Percentiles rank a stretch among this genome's conserved stretches.
Evolutionary conservation across 2,797 vertebrate species (phyloP).

Genomic region (Geotrypetes seraphini): DNA sequence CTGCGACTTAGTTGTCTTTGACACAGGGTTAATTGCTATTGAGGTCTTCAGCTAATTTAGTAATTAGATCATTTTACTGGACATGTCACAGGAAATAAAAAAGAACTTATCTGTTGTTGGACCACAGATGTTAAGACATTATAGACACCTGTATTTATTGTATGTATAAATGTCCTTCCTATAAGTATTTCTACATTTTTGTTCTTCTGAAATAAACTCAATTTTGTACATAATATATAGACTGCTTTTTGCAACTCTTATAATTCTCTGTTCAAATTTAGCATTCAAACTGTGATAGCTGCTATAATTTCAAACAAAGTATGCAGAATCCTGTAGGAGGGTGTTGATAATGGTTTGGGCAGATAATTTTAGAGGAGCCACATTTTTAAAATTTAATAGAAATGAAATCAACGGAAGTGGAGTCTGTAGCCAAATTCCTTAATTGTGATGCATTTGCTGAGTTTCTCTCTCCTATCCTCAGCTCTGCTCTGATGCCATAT

Average conservation of each 20-base stretch:
- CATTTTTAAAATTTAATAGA: conserved; percentile 22
- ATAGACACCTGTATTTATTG: background rate
- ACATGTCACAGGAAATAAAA: background rate
- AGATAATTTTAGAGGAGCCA: background rate
- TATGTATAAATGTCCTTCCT: accelerated
- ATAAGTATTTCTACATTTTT: accelerated
- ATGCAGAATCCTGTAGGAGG: too few species aligned
- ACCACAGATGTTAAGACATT: background rate
- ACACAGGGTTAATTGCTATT: background rate
- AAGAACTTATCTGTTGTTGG: background rate
- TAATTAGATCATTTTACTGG: background rate
- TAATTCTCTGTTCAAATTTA: too few species aligned
- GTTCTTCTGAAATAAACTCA: too few species aligned
- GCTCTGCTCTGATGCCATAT: conserved; percentile 78
- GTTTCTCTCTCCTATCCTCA: conserved; percentile 54
- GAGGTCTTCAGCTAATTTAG: background rate
- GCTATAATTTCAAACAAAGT: too few species aligned
- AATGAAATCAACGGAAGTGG: conserved; percentile 43
- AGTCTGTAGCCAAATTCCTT: conserved; percentile 65
- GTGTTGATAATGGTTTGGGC: background rate
- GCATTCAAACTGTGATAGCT: too few species aligned
- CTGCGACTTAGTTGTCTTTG: background rate
- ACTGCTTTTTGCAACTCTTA: too few species aligned
- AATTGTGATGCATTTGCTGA: conserved; percentile 79
- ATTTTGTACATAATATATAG: too few species aligned